Evolutionary conservation across 2,113 vertebrate genomes (phyloP).

Genomic region (Phoenicopterus ruber): DNA sequence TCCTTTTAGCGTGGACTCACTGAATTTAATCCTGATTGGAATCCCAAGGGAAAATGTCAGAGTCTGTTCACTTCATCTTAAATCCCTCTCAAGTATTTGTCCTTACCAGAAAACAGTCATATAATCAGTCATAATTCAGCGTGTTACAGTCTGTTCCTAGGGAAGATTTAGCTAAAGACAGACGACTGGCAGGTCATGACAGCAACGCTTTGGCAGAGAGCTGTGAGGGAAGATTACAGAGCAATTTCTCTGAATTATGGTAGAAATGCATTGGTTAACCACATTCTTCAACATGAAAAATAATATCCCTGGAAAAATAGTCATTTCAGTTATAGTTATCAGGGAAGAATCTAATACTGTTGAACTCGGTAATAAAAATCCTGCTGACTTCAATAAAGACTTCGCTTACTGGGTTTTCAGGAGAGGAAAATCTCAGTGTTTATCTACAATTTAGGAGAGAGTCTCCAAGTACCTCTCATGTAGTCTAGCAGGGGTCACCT

Average conservation of each 20-base stretch:
- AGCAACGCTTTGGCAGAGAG: not conserved
- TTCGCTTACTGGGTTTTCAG: not conserved
- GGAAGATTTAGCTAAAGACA: not conserved
- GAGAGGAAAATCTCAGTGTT: not conserved
- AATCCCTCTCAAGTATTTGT: conserved; percentile 10
- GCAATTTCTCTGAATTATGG: not conserved
- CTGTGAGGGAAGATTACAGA: not conserved
- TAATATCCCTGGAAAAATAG: not conserved
- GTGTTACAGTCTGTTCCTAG: not conserved
- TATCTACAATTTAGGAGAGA: not conserved
- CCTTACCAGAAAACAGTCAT: not conserved
- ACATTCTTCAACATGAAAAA: not conserved
- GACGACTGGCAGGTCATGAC: not conserved
- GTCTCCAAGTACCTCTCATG: not conserved
- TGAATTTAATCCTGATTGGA: conserved; percentile 2
- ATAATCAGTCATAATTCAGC: not conserved
- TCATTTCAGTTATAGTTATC: not conserved
- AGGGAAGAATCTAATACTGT: not conserved
- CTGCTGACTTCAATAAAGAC: not conserved
- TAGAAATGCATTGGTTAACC: not conserved
- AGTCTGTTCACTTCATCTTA: not conserved
- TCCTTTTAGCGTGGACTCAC: not conserved
- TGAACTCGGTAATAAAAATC: not conserved
- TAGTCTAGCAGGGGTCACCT: not conserved
- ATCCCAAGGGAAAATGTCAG: conserved; percentile 19